Evolutionary conservation across 2,797 vertebrate genomes (phyloP).

Genomic region (Emydoidea blandingii): DNA sequence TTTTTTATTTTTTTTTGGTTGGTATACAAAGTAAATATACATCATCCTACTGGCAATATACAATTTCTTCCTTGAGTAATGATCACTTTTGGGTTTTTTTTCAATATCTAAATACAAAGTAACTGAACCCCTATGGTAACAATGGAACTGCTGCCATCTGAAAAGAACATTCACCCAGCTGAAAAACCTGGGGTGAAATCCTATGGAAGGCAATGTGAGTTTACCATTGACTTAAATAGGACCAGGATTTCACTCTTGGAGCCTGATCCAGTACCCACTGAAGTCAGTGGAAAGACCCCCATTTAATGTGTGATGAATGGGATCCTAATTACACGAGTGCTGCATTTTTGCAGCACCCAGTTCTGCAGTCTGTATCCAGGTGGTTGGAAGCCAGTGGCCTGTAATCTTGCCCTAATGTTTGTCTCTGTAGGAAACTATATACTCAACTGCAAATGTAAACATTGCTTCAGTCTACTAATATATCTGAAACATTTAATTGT

Average conservation of each 20-base stretch:
- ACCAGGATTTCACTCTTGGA: not conserved
- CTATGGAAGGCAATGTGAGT: not conserved
- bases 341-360: not conserved
- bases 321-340: not conserved
- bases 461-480: conserved; percentile 9
- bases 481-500: conserved; percentile 46
- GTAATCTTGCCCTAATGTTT: not conserved
- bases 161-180: not conserved
- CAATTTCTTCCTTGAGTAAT: not conserved
- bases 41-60: not conserved
- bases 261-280: not conserved
- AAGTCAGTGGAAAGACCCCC: not conserved
- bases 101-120: not conserved
- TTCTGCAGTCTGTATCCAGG: not conserved
- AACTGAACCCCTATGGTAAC: not conserved
- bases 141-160: not conserved
- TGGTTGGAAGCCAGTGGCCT: not conserved
- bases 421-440: conserved; percentile 19
- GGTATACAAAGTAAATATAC: not conserved
- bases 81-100: not conserved
- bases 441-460: conserved; percentile 10
- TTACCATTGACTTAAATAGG: not conserved
- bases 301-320: not conserved
- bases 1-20: not conserved
- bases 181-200: not conserved